Percentiles rank a stretch among this genome's conserved stretches.
Evolutionary conservation across 2,113 vertebrate genomes (phyloP).

Genomic region (Thalassoma bifasciatum): DNA sequence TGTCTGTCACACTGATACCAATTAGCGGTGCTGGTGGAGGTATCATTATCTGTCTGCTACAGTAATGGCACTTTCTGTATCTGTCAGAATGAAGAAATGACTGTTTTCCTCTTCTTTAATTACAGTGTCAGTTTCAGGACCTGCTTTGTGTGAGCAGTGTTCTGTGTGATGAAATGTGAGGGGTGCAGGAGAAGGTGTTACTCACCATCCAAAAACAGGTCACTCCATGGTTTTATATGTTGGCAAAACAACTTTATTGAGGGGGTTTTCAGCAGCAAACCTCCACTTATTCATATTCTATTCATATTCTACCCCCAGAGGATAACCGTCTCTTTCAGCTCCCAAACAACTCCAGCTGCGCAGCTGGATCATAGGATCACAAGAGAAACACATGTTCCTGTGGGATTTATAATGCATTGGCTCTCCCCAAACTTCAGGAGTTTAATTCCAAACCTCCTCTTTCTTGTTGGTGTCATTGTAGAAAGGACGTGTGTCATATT

Average conservation of each 20-base stretch:
- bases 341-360: too few species aligned
- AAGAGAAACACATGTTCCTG: too few species aligned
- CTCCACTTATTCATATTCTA: too few species aligned
- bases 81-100: constrained; percentile 53
- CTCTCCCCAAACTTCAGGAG: too few species aligned
- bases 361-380: too few species aligned
- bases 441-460: too few species aligned
- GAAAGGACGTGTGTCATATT: too few species aligned
- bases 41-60: constrained; percentile 49
- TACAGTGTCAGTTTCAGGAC: constrained; percentile 7
- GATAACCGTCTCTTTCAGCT: too few species aligned
- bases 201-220: neutral
- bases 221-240: neutral
- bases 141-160: neutral
- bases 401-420: too few species aligned
- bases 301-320: too few species aligned
- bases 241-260: neutral
- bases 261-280: too few species aligned
- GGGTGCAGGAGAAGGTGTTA: neutral
- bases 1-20: constrained; percentile 60
- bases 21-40: constrained; percentile 53
- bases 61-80: constrained; percentile 36
- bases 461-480: too few species aligned
- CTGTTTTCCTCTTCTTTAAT: constrained; percentile 22
- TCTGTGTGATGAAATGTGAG: constrained; percentile 17